Base-by-base conservation (phyloP, 1,140 invertebrate genomes). In the Dinoponera quadriceps region DNA sequence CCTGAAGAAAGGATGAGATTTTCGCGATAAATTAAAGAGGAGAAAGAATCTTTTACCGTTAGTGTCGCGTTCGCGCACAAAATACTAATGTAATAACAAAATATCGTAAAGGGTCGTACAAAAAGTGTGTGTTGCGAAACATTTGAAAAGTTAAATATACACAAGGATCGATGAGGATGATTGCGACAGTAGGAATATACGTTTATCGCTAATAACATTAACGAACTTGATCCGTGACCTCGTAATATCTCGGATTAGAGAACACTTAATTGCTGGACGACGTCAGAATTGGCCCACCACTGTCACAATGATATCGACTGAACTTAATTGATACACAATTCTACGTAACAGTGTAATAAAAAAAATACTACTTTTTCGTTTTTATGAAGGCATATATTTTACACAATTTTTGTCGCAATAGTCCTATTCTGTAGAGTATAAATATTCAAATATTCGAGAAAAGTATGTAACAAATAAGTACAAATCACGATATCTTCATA, bases 311-410 rank as follows among this genome's bases (percentile, higher is more conserved):
- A 33, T 68, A 27, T 20, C 51, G 48, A 71, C 25, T 71, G 33
- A 80, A 48, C 44, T 80, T 48, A 71, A 80, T 57, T 69, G 18
- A 78, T 57, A 38, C 20, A 77, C 49, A 85, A 83, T 44, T 81
- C 49, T 62, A 65, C 59, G 55, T 62, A 83, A 86, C 27, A 68
- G 48, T 74, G 68, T 27, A 54, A 84, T 51, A 48, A 77, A 75
- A 71, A 82, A 87, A 77, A 55, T 68, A 78, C 65, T 80, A 73
- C 22, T 51, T 57, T 82, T 75, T 73, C 5, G 20, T 83, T 68
- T 73, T 84, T 44, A 84, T 78, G 62, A 82, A 85, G 63, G 49
- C 60, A 73, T 57, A 60, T 88, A 77, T 82, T 87, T 85, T 72
- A 44, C 65, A 60, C 59, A 48, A 80, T 60, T 59, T 82, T 71